Evolutionary conservation across 2,888 invertebrate genomes (phyloP).

Genomic region (Eupithecia tripunctaria): DNA sequence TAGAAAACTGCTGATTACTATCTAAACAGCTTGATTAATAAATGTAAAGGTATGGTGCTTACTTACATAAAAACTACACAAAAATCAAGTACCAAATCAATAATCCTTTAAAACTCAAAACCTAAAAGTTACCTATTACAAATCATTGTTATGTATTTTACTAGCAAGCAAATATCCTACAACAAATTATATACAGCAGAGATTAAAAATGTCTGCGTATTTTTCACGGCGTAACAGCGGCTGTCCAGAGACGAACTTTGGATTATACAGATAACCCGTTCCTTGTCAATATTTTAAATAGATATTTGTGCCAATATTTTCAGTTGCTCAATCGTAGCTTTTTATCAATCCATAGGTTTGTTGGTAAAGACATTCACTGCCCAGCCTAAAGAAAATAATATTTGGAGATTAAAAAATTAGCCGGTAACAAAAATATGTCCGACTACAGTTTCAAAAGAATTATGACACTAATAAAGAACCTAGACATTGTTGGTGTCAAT

Average conservation of each 20-base stretch:
- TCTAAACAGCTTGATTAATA: too few species aligned
- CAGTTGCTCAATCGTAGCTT: not conserved
- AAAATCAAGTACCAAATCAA: too few species aligned
- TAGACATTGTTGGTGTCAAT: too few species aligned
- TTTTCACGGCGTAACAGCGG: conserved; percentile 65
- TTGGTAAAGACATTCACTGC: not conserved
- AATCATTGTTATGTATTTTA: not conserved
- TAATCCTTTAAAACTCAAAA: not conserved
- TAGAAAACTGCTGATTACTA: too few species aligned
- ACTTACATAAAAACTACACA: too few species aligned
- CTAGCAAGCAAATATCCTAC: not conserved
- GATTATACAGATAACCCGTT: not conserved
- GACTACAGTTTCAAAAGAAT: too few species aligned
- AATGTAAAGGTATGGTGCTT: too few species aligned
- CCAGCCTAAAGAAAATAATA: not conserved
- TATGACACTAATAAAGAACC: too few species aligned
- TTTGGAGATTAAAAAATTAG: not conserved
- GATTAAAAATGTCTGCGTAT: conserved; percentile 73
- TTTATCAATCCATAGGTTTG: not conserved
- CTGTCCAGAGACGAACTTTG: conserved; percentile 54
- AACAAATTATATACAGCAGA: conserved; percentile 65
- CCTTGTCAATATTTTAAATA: not conserved
- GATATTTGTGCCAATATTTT: not conserved
- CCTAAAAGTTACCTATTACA: not conserved
- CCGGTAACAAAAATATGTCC: too few species aligned